phyloP scores from a whole-genome alignment of 2,797 vertebrate species.

The Hapalemur alaotrensis region DNA sequence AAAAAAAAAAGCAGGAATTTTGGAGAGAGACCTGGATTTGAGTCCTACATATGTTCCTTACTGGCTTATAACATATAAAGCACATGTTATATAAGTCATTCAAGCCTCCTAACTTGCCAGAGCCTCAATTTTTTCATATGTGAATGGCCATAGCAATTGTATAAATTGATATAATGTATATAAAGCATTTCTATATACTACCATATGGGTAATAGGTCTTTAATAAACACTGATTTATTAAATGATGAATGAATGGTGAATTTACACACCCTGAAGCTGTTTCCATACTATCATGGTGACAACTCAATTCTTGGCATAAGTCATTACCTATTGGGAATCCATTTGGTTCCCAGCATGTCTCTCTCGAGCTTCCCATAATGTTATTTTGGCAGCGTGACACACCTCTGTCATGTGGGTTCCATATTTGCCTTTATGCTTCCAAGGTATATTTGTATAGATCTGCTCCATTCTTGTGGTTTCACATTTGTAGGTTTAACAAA shows the following conservation, averaged over 20 bases:
- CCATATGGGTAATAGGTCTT: conserved; percentile 28
- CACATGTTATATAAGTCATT: background rate
- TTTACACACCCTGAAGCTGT: conserved; percentile 9
- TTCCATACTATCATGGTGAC: background rate
- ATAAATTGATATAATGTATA: background rate
- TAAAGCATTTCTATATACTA: background rate
- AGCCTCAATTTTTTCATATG: background rate
- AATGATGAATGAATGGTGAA: conserved; percentile 31
- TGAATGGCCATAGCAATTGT: background rate
- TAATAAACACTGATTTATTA: conserved; percentile 53
- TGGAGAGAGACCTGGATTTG: background rate
- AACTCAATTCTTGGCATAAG: conserved; percentile 26
- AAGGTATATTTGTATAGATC: background rate
- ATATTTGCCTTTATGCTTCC: background rate
- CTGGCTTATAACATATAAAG: background rate
- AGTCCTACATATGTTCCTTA: background rate
- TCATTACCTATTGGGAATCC: conserved; percentile 9
- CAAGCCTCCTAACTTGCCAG: background rate
- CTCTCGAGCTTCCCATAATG: background rate
- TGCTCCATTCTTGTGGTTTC: background rate
- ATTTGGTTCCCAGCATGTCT: conserved; percentile 43
- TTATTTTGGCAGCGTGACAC: background rate
- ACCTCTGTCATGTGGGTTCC: conserved; percentile 9
- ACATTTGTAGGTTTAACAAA: conserved; percentile 34
- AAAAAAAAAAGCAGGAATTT: background rate